A percentile compares a stretch with the other conserved stretches of the same genome.
Evolutionary conservation across 2,888 invertebrate species (phyloP).

Genomic region (Palloptera scutellata): DNA sequence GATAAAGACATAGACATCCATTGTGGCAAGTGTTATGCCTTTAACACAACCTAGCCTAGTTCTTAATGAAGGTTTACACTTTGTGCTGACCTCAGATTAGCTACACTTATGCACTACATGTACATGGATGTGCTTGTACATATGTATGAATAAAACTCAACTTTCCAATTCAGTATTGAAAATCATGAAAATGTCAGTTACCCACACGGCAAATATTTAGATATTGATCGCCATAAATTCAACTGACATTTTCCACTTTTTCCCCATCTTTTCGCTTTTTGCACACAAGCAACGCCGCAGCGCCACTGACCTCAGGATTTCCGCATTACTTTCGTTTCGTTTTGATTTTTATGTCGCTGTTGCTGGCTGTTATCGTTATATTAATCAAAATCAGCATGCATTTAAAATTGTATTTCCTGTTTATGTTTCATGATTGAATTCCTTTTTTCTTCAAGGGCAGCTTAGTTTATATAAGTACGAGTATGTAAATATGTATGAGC

Average conservation of each 20-base stretch:
- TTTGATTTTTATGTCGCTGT: not conserved
- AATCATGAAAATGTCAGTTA: not conserved
- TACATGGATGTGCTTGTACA: not conserved
- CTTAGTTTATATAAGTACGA: not conserved
- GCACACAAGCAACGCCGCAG: not conserved
- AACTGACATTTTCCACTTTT: not conserved
- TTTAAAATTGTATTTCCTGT: conserved; percentile 25
- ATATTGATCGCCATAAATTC: too few species aligned
- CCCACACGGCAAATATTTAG: too few species aligned
- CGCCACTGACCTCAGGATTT: not conserved
- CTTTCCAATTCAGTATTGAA: not conserved
- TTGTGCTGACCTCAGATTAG: too few species aligned
- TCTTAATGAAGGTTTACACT: too few species aligned
- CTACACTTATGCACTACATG: not conserved
- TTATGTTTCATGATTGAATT: conserved; percentile 10
- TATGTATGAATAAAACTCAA: not conserved
- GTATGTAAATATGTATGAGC: not conserved
- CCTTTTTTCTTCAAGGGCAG: too few species aligned
- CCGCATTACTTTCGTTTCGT: not conserved
- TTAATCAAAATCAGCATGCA: conserved; percentile 11
- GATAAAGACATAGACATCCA: too few species aligned
- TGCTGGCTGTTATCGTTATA: conserved; percentile 2
- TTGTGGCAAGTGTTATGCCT: too few species aligned
- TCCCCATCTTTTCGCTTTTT: not conserved
- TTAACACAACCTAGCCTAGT: too few species aligned